Evolutionary conservation across 2,113 vertebrate species (phyloP).

Genomic region (Microtus richardsoni): DNA sequence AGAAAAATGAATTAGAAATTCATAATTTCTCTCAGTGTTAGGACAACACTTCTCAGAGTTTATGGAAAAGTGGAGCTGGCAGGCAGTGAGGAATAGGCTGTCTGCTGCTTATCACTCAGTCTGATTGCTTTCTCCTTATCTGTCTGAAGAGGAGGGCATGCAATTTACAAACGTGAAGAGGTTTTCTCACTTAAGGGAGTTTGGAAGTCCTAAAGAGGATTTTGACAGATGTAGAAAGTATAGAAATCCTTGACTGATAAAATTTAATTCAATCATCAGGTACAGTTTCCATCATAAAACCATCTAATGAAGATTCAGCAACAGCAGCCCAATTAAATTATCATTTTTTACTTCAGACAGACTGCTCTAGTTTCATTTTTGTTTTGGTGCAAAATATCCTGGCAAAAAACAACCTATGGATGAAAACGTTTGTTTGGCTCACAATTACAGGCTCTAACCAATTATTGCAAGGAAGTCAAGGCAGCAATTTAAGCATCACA

Average conservation of each 20-base stretch:
- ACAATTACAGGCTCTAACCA: background rate
- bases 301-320: background rate
- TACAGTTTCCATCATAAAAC: background rate
- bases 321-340: background rate
- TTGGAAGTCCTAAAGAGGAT: background rate
- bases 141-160: constrained; percentile 25
- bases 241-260: background rate
- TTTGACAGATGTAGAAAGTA: background rate
- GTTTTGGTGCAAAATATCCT: background rate
- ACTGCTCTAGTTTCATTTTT: background rate
- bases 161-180: constrained; percentile 11
- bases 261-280: background rate
- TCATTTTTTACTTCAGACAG: background rate
- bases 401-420: background rate
- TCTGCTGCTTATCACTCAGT: constrained; percentile 47
- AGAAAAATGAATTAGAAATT: background rate
- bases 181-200: constrained; percentile 43
- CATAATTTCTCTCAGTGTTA: background rate
- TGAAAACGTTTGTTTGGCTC: background rate
- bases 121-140: constrained; percentile 71
- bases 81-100: background rate
- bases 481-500: background rate
- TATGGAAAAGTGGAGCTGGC: background rate
- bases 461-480: background rate
- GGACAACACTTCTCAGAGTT: background rate